Conservation (phyloP, 2,113 vertebrate genomes). For the Ceyx cyanopectus region DNA sequence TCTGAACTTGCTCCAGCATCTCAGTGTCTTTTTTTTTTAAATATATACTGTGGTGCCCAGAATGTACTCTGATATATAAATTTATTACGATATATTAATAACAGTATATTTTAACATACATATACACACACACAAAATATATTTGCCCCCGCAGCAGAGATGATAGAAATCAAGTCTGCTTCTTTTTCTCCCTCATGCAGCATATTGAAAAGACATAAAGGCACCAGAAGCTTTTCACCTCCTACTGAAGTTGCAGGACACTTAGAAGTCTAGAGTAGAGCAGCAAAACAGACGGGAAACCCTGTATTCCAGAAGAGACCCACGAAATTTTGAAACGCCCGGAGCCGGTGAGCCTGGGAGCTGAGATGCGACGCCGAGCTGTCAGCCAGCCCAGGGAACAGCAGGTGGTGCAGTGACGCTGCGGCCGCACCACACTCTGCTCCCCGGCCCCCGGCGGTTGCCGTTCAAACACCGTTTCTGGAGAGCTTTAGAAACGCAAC, state of each 20-base stretch:
- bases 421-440: rapidly evolving
- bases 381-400: neutral
- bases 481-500: rapidly evolving
- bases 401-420: constrained; percentile 60
- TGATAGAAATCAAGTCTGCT: no score
- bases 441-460: rapidly evolving
- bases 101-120: no score
- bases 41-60: no score
- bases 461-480: neutral
- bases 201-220: neutral
- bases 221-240: neutral
- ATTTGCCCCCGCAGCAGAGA: no score
- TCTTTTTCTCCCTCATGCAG: neutral
- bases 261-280: rapidly evolving
- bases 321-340: no score
- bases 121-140: no score
- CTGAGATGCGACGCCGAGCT: no score
- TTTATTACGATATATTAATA: no score
- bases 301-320: neutral
- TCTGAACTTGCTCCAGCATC: no score
- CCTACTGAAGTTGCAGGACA: neutral
- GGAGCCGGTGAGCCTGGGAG: no score
- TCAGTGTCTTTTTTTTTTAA: no score
- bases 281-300: neutral
- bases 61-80: no score